A percentile compares a stretch with the other conserved stretches of the same genome.
These are phyloP conservation scores for Vidua macroura DNA, from an alignment of 2,113 vertebrate genomes.

Conservation along the genomic window DNA sequence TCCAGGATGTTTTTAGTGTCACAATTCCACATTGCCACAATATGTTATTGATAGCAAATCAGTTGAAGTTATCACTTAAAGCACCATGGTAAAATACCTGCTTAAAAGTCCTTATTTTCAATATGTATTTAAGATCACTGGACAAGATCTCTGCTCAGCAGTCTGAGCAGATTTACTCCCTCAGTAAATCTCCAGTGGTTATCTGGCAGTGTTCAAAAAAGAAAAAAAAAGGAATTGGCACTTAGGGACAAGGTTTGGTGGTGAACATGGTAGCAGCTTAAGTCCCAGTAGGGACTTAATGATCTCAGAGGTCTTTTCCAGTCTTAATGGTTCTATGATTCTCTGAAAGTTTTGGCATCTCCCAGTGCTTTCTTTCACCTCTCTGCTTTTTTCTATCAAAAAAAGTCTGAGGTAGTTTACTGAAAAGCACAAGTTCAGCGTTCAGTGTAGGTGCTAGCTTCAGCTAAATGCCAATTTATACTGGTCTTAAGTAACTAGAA, in stretches of 20 bases:
- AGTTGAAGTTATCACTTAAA: background rate
- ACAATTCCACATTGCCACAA: background rate
- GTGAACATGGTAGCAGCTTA: background rate
- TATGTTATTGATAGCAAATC: background rate
- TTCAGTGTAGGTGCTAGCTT: background rate
- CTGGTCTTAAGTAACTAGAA: background rate
- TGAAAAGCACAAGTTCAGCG: background rate
- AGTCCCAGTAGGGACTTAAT: background rate
- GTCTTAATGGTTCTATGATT: background rate
- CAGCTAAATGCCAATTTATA: conserved; percentile 50
- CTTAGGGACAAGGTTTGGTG: background rate
- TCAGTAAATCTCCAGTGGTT: background rate
- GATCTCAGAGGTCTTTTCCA: background rate
- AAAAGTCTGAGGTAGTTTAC: background rate
- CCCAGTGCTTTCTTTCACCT: background rate
- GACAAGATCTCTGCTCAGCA: background rate
- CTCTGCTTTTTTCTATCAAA: background rate
- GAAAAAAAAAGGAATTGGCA: background rate
- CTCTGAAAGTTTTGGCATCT: background rate
- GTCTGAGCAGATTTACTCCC: background rate
- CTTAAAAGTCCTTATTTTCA: background rate
- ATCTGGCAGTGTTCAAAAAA: background rate
- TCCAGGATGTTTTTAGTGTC: background rate
- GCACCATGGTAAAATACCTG: background rate
- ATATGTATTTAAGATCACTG: background rate